Base-by-base conservation (phyloP, 2,888 invertebrate species). In the Phyto melanocephala region DNA sequence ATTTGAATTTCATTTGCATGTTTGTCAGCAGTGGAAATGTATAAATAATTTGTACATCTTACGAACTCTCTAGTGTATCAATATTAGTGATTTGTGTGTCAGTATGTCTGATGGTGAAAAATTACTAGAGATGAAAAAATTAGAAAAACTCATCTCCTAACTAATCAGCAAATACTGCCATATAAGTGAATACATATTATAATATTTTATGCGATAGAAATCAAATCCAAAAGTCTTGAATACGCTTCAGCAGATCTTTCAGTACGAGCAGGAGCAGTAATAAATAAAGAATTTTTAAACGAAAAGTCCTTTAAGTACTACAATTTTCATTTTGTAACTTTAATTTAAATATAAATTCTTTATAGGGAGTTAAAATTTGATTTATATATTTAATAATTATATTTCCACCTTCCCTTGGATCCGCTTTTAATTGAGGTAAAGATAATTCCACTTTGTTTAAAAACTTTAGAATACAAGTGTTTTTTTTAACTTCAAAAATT, bases 1-100 rank as follows among this genome's bases (percentile, higher is more conserved):
- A 60, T 45, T 63, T 63, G 17, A 28, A 67, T 67, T 67, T 76
- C 17, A 67, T 67, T 76, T 67, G 67, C 58, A 58, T 76, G 47
- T 67, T 67, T 67, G 37, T 58, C 37, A 58, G 47, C 8, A 13
- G 15, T 17, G n/a, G 52, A 75, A 67, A 76, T 76, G 24, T 67
- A 35, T 17, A 52, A 76, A 76, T 65, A 50, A 75, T 65, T 65
- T 47, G 45, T 35, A 22, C 58, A 67, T 75, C 60, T 76, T 50
- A 60, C 17, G 40, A 4, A 15, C 10, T 50, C 24, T 67, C n/a
- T n/a, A n/a, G n/a, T 35, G 24, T n/a, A 42, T 42, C 42, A n/a
- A 40, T 35, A 42, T 2, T 45, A 33, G 15, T 58, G 33, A 47
- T 35, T 47, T 70, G 42, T 45, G 24, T 13, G 20, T 17, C 20